A percentile compares a stretch with the other conserved stretches of the same genome.
Evolutionary conservation across 1,140 invertebrate genomes (phyloP).

Genomic region (Brachionus koreanus): DNA sequence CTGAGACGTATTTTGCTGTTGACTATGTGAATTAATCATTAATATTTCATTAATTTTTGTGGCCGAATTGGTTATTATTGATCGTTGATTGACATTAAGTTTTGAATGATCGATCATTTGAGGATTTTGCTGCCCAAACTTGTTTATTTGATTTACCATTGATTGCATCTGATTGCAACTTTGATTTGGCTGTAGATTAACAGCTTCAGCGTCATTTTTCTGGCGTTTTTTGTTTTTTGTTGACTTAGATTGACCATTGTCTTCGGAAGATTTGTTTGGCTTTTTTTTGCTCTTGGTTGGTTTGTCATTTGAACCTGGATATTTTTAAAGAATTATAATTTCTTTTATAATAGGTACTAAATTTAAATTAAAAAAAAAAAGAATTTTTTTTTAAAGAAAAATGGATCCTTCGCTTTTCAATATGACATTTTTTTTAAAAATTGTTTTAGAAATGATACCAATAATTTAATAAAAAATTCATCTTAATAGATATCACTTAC

Average conservation of each 20-base stretch:
- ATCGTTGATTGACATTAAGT: not conserved
- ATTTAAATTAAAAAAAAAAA: too few species aligned
- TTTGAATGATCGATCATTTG: not conserved
- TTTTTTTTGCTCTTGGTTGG: constrained; percentile 3
- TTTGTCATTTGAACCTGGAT: not conserved
- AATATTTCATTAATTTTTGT: constrained; percentile 36
- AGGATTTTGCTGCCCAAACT: not conserved
- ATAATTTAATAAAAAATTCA: too few species aligned
- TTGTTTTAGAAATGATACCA: too few species aligned
- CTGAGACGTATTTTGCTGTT: not conserved
- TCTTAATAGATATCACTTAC: too few species aligned
- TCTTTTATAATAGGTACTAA: too few species aligned
- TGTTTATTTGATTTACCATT: not conserved
- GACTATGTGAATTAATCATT: not conserved
- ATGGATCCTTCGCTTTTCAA: too few species aligned
- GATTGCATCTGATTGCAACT: not conserved
- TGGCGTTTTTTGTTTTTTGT: not conserved
- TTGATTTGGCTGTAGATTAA: not conserved
- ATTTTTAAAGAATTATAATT: too few species aligned
- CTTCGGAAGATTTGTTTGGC: not conserved
- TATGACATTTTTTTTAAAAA: too few species aligned
- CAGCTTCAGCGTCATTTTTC: not conserved
- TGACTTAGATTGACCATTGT: not conserved
- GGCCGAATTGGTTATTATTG: not conserved
- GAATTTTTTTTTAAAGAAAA: too few species aligned